Evolutionary conservation across 2,888 invertebrate genomes (phyloP), one percentile per base, ranked within the genome.

Genomic region (Nebria brevicollis): DNA sequence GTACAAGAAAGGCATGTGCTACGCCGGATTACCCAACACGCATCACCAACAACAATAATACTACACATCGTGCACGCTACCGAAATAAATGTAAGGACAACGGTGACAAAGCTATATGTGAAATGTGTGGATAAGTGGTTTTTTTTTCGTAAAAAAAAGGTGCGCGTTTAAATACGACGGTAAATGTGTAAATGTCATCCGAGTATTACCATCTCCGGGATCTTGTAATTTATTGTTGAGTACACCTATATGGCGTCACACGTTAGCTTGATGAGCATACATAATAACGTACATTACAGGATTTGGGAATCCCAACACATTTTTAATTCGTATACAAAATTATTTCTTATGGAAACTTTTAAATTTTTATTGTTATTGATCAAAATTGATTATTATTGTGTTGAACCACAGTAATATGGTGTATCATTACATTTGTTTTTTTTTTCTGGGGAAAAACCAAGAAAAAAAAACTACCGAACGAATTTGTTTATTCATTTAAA

Each of bases 61-160:
- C 54, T 8, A 54, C 7, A 0, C 54, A 54, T 54, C 54, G 54
- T 54, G 54, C 34, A 34, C 10, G 54, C 77, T 26, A 70, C 68
- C 77, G 70, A 77, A 20, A 68, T 54, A 43, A 77, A 77, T 54
- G 77, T 77, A 77, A 77, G 77, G 41, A 72, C 7, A 1, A 26
- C 25, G 54, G 54, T 54, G 54, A 54, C 54, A 54, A 13, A 54
- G 54, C 54, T 54, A 54, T 54, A 0, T 54, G 54, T 54, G 54
- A 11, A 13, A 54, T 6, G 54, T 54, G 54, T 54, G 54, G 2
- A 11, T 13, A 54, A 54, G 54, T 54, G 54, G 0, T 3, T 54
- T 54, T 54, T 34, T 34, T 4, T 34, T 5, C 1, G 0, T 1
- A 1, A 1, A 4, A 4, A 34, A 54, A 54, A 54, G 8, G 54